Evolutionary conservation across 37 sponge, comb jelly and placozoan species (phyloP).

Genomic region (Diacarnus erythraeanus): DNA sequence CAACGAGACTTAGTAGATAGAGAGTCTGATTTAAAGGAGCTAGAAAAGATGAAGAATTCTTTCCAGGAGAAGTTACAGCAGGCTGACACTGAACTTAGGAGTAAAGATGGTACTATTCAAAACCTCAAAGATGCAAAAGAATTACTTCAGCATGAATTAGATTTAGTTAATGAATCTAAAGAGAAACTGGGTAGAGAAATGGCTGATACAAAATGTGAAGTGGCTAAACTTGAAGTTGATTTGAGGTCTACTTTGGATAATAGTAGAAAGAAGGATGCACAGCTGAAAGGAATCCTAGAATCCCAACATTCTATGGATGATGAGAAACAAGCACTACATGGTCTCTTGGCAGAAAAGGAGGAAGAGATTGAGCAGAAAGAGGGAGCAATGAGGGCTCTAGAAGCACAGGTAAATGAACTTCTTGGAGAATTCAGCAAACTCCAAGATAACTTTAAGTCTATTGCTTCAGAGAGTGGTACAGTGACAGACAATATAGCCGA

Average conservation of each 20-base stretch:
- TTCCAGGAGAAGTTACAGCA: slow-evolving; percentile 27
- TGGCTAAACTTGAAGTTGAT: slow-evolving; percentile 40
- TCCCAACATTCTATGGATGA: slow-evolving; percentile 1
- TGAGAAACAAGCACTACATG: slow-evolving; percentile 13
- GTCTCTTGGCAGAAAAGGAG: slow-evolving; percentile 37
- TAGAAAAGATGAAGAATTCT: slow-evolving; percentile 38
- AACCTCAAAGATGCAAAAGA: slow-evolving; percentile 48
- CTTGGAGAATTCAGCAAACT: slow-evolving; percentile 21
- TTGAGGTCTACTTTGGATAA: slow-evolving; percentile 21
- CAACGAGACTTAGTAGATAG: slow-evolving; percentile 6
- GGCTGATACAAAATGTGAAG: slow-evolving; percentile 9
- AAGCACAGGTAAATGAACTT: slow-evolving; percentile 44
- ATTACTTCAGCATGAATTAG: slow-evolving; percentile 55
- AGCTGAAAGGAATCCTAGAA: slow-evolving; percentile 4
- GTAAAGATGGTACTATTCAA: slow-evolving; percentile 38
- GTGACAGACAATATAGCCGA: slow-evolving; percentile 36
- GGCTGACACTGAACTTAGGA: slow-evolving; percentile 26
- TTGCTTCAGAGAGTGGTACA: slow-evolving; percentile 19
- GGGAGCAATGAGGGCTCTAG: background rate
- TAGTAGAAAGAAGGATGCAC: background rate
- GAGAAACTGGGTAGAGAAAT: slow-evolving; percentile 33
- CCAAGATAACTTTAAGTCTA: slow-evolving; percentile 25
- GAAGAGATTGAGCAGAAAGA: slow-evolving; percentile 34
- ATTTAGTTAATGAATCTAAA: slow-evolving; percentile 11
- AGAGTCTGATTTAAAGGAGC: slow-evolving; percentile 21